Conservation (phyloP, 64 coral and sea anemone species). For the Stylophora pistillata region DNA sequence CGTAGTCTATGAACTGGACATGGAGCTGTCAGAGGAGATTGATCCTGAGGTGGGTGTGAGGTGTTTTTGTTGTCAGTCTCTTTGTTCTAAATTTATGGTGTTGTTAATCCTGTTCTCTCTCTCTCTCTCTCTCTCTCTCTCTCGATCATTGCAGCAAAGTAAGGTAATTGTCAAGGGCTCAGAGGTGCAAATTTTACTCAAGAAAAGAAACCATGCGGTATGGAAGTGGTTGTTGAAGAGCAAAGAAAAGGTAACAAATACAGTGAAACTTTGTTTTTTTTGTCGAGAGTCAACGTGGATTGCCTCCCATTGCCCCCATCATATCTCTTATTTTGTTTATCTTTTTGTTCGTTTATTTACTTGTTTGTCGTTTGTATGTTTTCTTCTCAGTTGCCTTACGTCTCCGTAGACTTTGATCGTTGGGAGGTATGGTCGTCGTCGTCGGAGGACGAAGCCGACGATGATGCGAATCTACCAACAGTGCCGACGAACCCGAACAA, state of each 20-base stretch:
- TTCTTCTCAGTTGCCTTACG: conserved; percentile 50
- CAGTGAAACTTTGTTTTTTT: not conserved
- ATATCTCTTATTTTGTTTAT: not conserved
- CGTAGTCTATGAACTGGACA: conserved; percentile 68
- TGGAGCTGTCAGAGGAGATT: conserved; percentile 67
- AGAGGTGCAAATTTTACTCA: conserved; percentile 69
- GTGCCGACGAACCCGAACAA: not conserved
- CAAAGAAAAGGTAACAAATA: conserved; percentile 65
- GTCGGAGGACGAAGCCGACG: conserved; percentile 67
- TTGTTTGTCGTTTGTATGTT: not conserved
- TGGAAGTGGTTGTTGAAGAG: conserved; percentile 73
- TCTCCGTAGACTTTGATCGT: conserved; percentile 80
- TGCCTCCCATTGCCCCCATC: not conserved
- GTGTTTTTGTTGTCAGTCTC: no score
- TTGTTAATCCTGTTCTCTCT: not conserved
- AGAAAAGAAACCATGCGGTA: conserved; percentile 51
- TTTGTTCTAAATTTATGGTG: no score
- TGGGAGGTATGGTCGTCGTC: conserved; percentile 92
- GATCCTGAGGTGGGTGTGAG: conserved; percentile 46
- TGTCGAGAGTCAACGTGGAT: not conserved
- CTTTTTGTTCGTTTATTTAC: not conserved
- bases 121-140: no score
- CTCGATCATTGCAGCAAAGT: not conserved
- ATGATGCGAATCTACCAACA: conserved; percentile 2
- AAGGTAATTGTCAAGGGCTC: conserved; percentile 66